Evolutionary conservation across 2,797 vertebrate genomes (phyloP).

Genomic region (Tangara arthus): DNA sequence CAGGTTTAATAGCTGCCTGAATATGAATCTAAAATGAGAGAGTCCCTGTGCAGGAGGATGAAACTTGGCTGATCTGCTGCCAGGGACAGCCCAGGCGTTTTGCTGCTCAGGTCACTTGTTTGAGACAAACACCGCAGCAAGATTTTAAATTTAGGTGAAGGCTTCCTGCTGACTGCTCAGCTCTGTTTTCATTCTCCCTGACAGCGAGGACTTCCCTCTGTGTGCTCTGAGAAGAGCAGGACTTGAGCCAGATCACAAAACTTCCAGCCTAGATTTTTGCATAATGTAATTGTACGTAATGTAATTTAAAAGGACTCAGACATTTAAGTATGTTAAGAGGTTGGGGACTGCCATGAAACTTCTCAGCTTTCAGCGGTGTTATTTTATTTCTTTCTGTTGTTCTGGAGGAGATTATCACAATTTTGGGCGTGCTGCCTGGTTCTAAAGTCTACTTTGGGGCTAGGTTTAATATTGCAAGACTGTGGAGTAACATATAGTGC

Average conservation of each 20-base stretch:
- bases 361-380: conserved; percentile 1
- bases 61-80: neutral
- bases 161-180: conserved; percentile 20
- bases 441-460: conserved; percentile 52
- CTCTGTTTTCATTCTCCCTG: conserved; percentile 1
- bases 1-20: conserved; percentile 46
- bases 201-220: neutral
- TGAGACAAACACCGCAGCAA: neutral
- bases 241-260: neutral
- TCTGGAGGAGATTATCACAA: conserved; percentile 44
- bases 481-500: conserved; percentile 14
- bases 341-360: neutral
- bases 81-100: neutral
- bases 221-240: neutral
- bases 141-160: conserved; percentile 13
- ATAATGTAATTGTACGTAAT: neutral
- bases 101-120: neutral
- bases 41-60: neutral
- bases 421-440: conserved; percentile 35
- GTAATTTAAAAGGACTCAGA: neutral
- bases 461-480: conserved; percentile 18
- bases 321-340: neutral
- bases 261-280: neutral
- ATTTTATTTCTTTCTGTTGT: conserved; percentile 18
- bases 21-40: neutral